Base-by-base conservation (phyloP, 2,888 invertebrate species). In the Lumbricus terrestris region DNA sequence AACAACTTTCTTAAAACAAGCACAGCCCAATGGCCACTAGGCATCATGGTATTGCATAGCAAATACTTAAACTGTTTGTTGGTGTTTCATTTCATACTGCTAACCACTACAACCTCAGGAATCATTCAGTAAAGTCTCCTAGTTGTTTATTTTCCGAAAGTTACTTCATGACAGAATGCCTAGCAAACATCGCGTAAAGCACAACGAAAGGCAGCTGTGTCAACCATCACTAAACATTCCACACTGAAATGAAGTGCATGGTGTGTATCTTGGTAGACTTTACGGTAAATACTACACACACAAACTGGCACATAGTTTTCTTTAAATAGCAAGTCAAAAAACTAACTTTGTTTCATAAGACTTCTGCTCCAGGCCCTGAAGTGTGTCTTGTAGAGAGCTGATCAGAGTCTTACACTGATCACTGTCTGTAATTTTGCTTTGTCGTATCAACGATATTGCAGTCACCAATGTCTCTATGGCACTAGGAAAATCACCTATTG, bases 401-500 rank as follows among this genome's bases (percentile, higher is more conserved):
- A 99, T 98, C 90, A 99, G 96, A 93, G 99, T 99, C 96, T 99
- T 98, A 96, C 99, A 99, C 88, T 99, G 96, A 95, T 99, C 99
- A 95, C 99, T 99, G 93, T 97, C 97, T 0, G 98, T 97, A 88
- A 98, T 97, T 96, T 98, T 98, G 90, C 99, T 99, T 96, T 99
- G 99, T 95, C 99, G 99, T 93, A 99, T 99, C 90, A 99, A 96
- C 18, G 98, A 98, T 93, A 99, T 99, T 18, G 99, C 99, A 0
- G 99, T 99, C 91, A 99, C 98, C 92, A 99, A 96, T 6, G 99
- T 99, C 96, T 99, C 99, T 92, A 99, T 98, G 89, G 99, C 99
- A 95, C 98, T 98, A 4, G 98, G 98, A 95, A 98, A 98, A 95
- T 99, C 99, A 20, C 99, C 96, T 96, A 93, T n/a, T n/a, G n/a